These are phyloP conservation scores for Cardinalis cardinalis DNA, from an alignment of 2,113 vertebrate genomes.

Conservation along the genomic window DNA sequence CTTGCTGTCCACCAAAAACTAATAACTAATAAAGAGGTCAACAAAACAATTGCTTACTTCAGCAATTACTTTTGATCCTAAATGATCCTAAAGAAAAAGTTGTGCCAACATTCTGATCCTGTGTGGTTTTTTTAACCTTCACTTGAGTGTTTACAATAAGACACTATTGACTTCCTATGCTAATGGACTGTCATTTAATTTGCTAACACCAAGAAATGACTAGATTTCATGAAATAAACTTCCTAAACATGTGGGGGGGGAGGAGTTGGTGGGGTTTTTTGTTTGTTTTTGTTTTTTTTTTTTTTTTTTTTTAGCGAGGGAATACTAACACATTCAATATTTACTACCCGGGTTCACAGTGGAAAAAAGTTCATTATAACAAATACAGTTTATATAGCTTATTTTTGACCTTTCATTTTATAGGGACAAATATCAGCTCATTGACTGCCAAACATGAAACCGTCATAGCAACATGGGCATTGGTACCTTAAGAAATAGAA, in stretches of 20 bases:
- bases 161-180: neutral
- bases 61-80: neutral
- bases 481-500: neutral
- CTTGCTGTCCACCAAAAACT: neutral
- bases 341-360: neutral
- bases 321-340: neutral
- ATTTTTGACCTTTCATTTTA: neutral
- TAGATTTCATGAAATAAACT: neutral
- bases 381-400: neutral
- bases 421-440: neutral
- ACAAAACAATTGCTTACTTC: neutral
- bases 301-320: rapidly evolving
- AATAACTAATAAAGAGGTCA: neutral
- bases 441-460: neutral
- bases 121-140: neutral
- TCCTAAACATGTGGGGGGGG: neutral
- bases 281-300: too few species aligned
- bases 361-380: neutral
- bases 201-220: neutral
- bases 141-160: neutral
- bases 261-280: neutral
- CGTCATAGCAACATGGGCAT: neutral
- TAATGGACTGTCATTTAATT: neutral
- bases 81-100: neutral
- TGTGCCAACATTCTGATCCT: neutral